These are phyloP conservation scores for Caretta caretta DNA, from an alignment of 2,113 vertebrate species.

Conservation along the genomic window DNA sequence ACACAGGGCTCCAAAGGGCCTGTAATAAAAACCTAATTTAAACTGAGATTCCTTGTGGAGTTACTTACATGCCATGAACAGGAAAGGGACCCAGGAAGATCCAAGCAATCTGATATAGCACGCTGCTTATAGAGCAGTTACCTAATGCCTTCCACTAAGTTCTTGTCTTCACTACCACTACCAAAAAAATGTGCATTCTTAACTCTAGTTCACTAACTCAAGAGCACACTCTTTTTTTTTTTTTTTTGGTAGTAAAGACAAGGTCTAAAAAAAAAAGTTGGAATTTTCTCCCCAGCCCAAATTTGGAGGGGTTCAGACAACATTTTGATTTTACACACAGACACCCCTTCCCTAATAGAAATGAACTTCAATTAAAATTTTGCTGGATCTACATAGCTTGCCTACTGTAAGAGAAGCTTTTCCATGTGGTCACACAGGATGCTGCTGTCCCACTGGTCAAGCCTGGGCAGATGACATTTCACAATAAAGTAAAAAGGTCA, in stretches of 20 bases:
- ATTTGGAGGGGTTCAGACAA: not conserved
- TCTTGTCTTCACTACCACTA: not conserved
- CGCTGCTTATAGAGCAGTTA: no score
- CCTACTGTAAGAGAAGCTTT: not conserved
- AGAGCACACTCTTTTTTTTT: not conserved
- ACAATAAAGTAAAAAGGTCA: not conserved
- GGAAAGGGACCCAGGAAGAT: not conserved
- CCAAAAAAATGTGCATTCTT: not conserved
- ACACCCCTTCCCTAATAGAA: not conserved
- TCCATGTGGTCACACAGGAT: not conserved
- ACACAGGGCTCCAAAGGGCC: not conserved
- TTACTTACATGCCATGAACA: not conserved
- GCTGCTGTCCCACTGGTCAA: not conserved
- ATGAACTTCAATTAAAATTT: not conserved
- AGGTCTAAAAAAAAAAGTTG: not conserved
- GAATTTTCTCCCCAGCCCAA: not conserved
- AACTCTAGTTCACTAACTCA: not conserved
- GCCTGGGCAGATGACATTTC: not conserved
- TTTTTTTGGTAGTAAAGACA: not conserved
- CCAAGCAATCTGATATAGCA: not conserved
- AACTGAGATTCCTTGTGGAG: not conserved
- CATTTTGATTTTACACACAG: not conserved
- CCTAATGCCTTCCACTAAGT: not conserved
- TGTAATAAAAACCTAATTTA: not conserved
- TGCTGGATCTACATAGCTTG: not conserved